Evolutionary conservation across 2,888 invertebrate species (phyloP), one percentile per base, ranked within the genome.

Genomic region (Yponomeuta plumbellus): DNA sequence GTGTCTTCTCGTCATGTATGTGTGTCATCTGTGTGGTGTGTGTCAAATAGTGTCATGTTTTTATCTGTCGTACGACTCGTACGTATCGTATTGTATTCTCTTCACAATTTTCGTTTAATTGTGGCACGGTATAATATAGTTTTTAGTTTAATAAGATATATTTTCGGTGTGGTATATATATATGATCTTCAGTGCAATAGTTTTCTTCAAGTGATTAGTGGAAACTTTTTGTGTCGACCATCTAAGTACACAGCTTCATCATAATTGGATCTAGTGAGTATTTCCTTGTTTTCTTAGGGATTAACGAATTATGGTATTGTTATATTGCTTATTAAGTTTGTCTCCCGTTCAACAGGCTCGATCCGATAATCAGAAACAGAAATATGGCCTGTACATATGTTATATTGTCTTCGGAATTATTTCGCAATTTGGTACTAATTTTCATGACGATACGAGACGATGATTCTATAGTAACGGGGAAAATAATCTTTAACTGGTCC

Each of bases 261-360:
- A 72, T 71, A 73, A 73, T 68, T 72, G 68, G 71, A 71, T 65
- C 71, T 68, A 72, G 75, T 75, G 26, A 75, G 74, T 71, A 40
- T 67, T 66, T 70, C 66, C 63, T 34, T 58, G 57, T 63, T 63
- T 66, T 52, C 40, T 64, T 57, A 23, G 39, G 20, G 10, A 57
- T 34, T 17, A 17, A 52, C 13, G 44, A 52, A 52, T 17, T 2
- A 8, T 44, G 11, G 44, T 52, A 52, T 52, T 5, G 34, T 34
- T 6, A 34, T 34, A 34, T 34, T 34, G 34, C 8, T 34, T 34
- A 10, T 34, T 34, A 34, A 34, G 34, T 34, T 34, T 34, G 1
- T 34, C 34, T 34, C 34, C 34, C 34, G 8, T 10, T 34, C 34
- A 8, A 34, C 34, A 34, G 34, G 8, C 8, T 34, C 34, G 8